A percentile compares a stretch with the other conserved stretches of the same genome.
Conservation (phyloP, 2,888 invertebrate species). For the Pyrrhia umbra region DNA sequence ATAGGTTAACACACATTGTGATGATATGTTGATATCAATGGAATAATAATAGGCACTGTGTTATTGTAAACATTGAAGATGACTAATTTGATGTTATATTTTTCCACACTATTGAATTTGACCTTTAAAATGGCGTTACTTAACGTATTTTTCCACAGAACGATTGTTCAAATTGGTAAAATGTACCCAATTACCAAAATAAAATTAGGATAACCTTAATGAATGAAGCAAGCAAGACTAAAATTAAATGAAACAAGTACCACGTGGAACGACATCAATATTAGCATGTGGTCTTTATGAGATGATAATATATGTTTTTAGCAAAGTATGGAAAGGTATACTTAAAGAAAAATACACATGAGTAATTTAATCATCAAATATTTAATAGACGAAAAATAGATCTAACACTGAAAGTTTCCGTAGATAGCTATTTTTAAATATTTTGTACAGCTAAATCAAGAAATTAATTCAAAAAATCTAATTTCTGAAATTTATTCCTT, state of each 20-base stretch:
- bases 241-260: background rate
- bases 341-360: conserved; percentile 28
- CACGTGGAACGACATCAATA: conserved; percentile 10
- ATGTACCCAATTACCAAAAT: background rate
- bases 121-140: background rate
- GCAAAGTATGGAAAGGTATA: background rate
- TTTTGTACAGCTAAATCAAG: conserved; percentile 66
- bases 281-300: background rate
- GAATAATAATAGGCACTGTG: background rate
- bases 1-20: background rate
- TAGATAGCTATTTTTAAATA: conserved; percentile 63
- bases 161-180: background rate
- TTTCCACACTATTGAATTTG: background rate
- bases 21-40: background rate
- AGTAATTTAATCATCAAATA: conserved; percentile 52
- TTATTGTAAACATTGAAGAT: background rate
- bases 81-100: background rate
- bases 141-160: background rate
- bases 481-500: conserved; percentile 76
- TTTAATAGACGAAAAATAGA: conserved; percentile 66
- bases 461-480: conserved; percentile 60
- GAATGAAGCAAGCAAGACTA: background rate
- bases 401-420: conserved; percentile 65
- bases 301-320: no score
- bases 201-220: background rate